phyloP scores from a whole-genome alignment of 2,113 vertebrate genomes.

The Typhlomys cinereus region DNA sequence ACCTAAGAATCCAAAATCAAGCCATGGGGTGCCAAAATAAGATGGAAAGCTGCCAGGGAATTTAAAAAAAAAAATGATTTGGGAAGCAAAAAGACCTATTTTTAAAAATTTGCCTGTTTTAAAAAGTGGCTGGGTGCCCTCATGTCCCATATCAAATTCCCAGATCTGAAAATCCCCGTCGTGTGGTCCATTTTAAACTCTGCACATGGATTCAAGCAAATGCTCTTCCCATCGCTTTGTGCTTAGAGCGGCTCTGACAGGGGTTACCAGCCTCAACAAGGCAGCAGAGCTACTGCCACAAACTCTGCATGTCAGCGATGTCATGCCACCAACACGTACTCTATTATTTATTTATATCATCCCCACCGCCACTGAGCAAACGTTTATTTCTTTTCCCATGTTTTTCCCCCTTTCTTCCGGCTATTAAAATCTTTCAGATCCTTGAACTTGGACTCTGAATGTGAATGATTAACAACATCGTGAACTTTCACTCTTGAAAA shows the following conservation, averaged over 20 bases:
- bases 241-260: neutral
- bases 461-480: neutral
- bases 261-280: neutral
- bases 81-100: conserved; percentile 28
- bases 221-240: neutral
- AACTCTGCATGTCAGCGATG: neutral
- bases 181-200: conserved; percentile 35
- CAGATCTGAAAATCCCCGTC: neutral
- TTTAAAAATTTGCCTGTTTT: conserved; percentile 51
- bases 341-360: neutral
- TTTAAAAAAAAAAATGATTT: conserved; percentile 24
- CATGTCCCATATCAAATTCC: neutral
- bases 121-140: conserved; percentile 35
- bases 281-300: neutral
- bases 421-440: neutral
- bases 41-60: conserved; percentile 26
- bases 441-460: neutral
- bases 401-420: neutral
- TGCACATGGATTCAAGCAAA: neutral
- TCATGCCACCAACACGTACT: neutral
- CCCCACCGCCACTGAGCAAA: neutral
- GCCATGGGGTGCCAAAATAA: conserved; percentile 11
- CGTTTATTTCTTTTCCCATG: neutral
- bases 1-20: conserved; percentile 59
- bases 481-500: neutral